These are phyloP conservation scores for Parelbella ahira DNA, from an alignment of 2,888 invertebrate genomes.

Conservation along the genomic window DNA sequence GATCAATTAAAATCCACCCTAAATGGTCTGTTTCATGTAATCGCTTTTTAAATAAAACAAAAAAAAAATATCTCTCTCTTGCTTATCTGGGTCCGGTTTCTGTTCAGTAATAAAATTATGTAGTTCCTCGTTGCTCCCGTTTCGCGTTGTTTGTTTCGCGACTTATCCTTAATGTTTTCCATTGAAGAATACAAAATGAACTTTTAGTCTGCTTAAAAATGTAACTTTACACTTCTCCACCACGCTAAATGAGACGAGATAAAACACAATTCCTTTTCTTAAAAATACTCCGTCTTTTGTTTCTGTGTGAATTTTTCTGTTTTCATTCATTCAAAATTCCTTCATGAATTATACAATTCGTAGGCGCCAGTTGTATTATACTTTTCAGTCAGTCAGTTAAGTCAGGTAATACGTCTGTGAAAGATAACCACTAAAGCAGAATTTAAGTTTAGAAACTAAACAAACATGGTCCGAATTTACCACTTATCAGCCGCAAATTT, in stretches of 20 bases:
- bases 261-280: constrained; percentile 6
- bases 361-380: no score
- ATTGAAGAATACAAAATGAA: constrained; percentile 17
- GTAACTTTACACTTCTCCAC: constrained; percentile 10
- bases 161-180: constrained; percentile 8
- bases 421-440: no score
- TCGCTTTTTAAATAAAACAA: constrained; percentile 14
- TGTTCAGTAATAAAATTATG: constrained; percentile 16
- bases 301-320: no score
- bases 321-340: no score
- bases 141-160: constrained; percentile 6
- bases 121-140: constrained; percentile 12
- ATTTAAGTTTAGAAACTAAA: no score
- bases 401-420: no score
- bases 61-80: constrained; percentile 16
- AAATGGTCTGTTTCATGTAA: constrained; percentile 12
- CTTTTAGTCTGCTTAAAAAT: constrained; percentile 14
- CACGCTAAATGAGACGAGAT: constrained; percentile 13
- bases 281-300: constrained; percentile 2
- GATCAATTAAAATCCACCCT: constrained; percentile 19
- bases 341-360: no score
- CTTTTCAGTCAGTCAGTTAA: no score
- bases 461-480: no score
- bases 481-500: no score
- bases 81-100: constrained; percentile 11